These are phyloP conservation scores for Epistrophe eligans DNA, from an alignment of 2,888 invertebrate genomes.

Conservation along the genomic window DNA sequence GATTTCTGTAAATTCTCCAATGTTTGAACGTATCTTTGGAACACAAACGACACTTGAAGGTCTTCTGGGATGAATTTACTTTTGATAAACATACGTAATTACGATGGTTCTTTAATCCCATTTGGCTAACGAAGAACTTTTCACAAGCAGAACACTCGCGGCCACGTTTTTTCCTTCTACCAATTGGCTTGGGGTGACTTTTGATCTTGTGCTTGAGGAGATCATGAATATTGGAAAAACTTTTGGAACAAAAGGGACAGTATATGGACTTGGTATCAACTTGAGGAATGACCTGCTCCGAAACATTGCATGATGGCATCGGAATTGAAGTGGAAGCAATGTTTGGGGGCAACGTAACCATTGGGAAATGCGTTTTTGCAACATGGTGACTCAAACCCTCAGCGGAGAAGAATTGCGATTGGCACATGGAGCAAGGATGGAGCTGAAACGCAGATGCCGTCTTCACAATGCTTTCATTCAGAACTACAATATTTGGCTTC, in stretches of 20 bases:
- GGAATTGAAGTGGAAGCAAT: conserved; percentile 2
- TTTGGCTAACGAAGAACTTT: conserved; percentile 79
- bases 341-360: conserved; percentile 80
- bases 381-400: conserved; percentile 81
- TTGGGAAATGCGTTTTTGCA: conserved; percentile 77
- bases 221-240: conserved; percentile 67
- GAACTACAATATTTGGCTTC: conserved; percentile 83
- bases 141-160: conserved; percentile 79
- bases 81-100: conserved; percentile 81
- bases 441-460: conserved; percentile 81
- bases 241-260: conserved; percentile 60
- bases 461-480: conserved; percentile 83
- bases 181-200: conserved; percentile 68
- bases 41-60: conserved; percentile 80
- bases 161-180: conserved; percentile 58
- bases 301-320: conserved; percentile 73
- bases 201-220: conserved; percentile 78
- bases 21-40: conserved; percentile 79
- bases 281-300: conserved; percentile 38
- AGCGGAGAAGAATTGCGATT: conserved; percentile 81
- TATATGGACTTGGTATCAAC: conserved; percentile 39
- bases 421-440: conserved; percentile 81
- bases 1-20: conserved; percentile 80
- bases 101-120: conserved; percentile 81
- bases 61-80: conserved; percentile 69